Evolutionary conservation across 2,113 vertebrate species (phyloP), one percentile per base, ranked within the genome.

Genomic region (Camelus bactrianus): DNA sequence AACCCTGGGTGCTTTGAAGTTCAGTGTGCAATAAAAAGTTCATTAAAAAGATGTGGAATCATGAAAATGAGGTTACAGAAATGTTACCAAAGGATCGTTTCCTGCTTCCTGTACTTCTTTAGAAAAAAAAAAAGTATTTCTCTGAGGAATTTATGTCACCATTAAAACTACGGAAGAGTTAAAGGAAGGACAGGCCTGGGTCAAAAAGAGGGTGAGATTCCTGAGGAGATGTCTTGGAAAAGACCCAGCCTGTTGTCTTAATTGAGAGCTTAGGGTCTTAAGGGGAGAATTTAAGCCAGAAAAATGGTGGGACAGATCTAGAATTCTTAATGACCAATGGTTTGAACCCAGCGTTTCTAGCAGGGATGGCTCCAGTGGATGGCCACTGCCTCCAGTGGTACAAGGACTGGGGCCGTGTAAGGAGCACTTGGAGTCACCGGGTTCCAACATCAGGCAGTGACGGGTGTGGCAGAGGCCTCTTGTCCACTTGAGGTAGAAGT

Each of bases 21-120:
- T 95, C 92, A 84, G 60, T 50, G 80, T 62, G 87, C 65, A 97
- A 82, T 97, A 97, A 97, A 97, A 96, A 65, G 75, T 95, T 95
- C 92, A 92, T 97, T 96, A 32, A 84, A 93, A 93, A 96, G 94
- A 96, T 62, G 89, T 69, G 83, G 93, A 82, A 84, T 92, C 65
- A 95, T 87, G 97, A 95, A 96, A 93, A 97, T 58, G 76, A 96
- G 72, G 83, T 94, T 96, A 89, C 58, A 93, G 96, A 97, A 96
- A 97, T 80, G 75, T 87, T 89, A 94, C 93, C 94, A 94, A 96
- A 97, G 85, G 93, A 79, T 89, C 58, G 60, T 92, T 97, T 96
- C 94, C 97, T 97, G 96, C 84, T 98, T 94, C 96, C 65, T 94
- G 62, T 94, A 60, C 80, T 82, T 50, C 54, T 56, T 26, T 65